Percentiles rank a stretch among this genome's conserved stretches.
Evolutionary conservation across 2,113 vertebrate genomes (phyloP).

Genomic region (Nipponia nippon): DNA sequence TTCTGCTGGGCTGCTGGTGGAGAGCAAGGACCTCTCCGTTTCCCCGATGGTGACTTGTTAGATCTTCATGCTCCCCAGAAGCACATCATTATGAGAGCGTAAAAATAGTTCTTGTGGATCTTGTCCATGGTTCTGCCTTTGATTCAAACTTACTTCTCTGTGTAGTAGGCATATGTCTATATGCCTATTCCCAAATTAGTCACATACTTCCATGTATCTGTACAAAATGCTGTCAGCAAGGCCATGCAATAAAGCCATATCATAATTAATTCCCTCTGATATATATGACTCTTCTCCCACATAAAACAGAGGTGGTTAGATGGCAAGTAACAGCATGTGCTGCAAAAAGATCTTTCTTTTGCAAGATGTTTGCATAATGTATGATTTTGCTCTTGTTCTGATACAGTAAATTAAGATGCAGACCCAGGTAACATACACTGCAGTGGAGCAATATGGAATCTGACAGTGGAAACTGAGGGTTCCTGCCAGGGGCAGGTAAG

Average conservation of each 20-base stretch:
- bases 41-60: not conserved
- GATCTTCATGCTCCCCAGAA: not conserved
- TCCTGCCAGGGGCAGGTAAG: not conserved
- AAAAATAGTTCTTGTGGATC: not conserved
- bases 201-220: not conserved
- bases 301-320: not conserved
- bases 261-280: not conserved
- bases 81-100: not conserved
- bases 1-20: not conserved
- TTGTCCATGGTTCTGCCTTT: not conserved
- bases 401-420: not conserved
- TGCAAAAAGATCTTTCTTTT: not conserved
- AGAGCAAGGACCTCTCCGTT: not conserved
- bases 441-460: not conserved
- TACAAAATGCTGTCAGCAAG: not conserved
- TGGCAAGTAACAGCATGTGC: not conserved
- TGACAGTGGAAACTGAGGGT: not conserved
- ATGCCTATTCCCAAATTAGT: not conserved
- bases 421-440: not conserved
- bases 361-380: not conserved
- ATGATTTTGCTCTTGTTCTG: not conserved
- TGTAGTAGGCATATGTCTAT: not conserved
- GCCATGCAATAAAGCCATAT: not conserved
- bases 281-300: not conserved
- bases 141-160: not conserved